Percentiles rank a stretch among this genome's conserved stretches.
These are phyloP conservation scores for Crypturellus tataupa DNA, from an alignment of 2,797 vertebrate genomes.

Conservation along the genomic window DNA sequence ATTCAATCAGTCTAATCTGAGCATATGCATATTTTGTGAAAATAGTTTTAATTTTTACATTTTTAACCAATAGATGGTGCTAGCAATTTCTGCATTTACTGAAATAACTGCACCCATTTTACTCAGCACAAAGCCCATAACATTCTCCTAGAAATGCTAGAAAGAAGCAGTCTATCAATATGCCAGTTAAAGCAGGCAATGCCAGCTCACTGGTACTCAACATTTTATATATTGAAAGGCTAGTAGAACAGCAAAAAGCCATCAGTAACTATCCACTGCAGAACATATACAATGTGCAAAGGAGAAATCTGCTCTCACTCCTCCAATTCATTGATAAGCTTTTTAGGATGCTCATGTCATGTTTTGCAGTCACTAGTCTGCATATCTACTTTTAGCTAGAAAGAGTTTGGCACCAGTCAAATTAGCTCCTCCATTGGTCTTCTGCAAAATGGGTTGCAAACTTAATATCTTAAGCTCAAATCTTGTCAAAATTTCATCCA, in stretches of 20 bases:
- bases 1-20: conserved; percentile 65
- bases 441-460: not conserved
- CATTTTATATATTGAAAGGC: conserved; percentile 32
- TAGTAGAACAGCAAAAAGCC: conserved; percentile 40
- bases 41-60: conserved; percentile 28
- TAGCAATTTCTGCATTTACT: conserved; percentile 61
- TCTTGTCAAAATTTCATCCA: not conserved
- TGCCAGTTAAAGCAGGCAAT: conserved; percentile 50
- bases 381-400: not conserved
- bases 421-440: not conserved
- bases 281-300: conserved; percentile 14
- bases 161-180: not conserved
- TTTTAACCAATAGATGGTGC: conserved; percentile 76
- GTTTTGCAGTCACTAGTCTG: conserved; percentile 6
- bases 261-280: not conserved
- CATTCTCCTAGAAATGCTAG: not conserved
- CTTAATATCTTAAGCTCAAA: not conserved
- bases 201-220: not conserved
- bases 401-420: not conserved
- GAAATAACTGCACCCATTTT: conserved; percentile 37
- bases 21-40: conserved; percentile 36
- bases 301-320: conserved; percentile 17
- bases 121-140: not conserved
- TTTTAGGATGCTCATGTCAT: not conserved
- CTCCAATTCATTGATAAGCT: not conserved